A percentile compares a stretch with the other conserved stretches of the same genome.
phyloP scores from a whole-genome alignment of 1,140 invertebrate species.

The Neuroterus valhalla region DNA sequence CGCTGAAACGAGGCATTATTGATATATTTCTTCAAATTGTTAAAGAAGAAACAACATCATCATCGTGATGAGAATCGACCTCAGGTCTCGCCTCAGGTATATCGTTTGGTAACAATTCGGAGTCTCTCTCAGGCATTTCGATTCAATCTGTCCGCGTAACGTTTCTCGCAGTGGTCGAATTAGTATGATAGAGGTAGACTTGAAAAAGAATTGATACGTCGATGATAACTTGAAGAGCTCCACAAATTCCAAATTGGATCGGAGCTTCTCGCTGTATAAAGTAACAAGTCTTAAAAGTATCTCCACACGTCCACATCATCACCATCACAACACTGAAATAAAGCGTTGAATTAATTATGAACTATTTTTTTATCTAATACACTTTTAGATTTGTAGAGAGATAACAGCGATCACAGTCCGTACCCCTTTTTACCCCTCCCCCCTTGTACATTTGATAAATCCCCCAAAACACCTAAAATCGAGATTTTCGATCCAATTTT shows the following conservation, averaged over 20 bases:
- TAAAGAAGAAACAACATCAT: background rate
- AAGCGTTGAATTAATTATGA: constrained; percentile 41
- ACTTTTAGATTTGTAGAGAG: too few relatives aligned
- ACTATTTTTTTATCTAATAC: too few relatives aligned
- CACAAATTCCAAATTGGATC: constrained; percentile 97
- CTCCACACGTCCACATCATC: constrained; percentile 95
- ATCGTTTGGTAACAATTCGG: constrained; percentile 31
- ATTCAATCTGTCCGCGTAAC: constrained; percentile 54
- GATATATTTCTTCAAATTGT: constrained; percentile 3
- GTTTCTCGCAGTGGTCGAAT: constrained; percentile 43
- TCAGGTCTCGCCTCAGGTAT: constrained; percentile 13
- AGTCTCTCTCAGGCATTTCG: constrained; percentile 22
- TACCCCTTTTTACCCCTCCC: too few relatives aligned
- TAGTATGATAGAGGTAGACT: constrained; percentile 77
- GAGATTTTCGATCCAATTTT: too few relatives aligned
- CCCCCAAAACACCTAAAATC: too few relatives aligned
- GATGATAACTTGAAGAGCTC: constrained; percentile 91
- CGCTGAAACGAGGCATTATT: constrained; percentile 21
- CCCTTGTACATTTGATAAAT: too few relatives aligned
- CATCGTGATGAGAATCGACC: background rate
- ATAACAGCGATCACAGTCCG: too few relatives aligned
- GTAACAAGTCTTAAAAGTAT: constrained; percentile 98
- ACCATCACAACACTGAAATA: constrained; percentile 92
- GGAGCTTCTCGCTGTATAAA: constrained; percentile 93
- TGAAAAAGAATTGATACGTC: constrained; percentile 90